Evolutionary conservation across 2,888 invertebrate genomes (phyloP), one percentile per base, ranked within the genome.

Genomic region (Congeria kusceri): DNA sequence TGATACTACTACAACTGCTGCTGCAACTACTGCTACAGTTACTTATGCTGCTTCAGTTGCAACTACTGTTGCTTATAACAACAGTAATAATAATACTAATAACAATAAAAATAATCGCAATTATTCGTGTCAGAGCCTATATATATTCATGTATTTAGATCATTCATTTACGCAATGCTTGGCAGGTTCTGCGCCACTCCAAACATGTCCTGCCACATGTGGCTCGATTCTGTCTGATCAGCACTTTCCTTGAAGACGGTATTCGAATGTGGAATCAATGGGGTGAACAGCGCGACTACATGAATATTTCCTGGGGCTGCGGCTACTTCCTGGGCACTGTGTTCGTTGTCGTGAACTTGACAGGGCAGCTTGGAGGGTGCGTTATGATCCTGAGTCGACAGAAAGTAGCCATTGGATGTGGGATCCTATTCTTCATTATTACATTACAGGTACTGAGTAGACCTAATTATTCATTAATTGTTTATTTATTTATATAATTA

Each of bases 191-290:
- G 90, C 95, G 98, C 88, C 96, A 97, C 94, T 96, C 97, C 88
- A 98, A 98, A 94, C 94, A 94, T 83, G 95, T 99, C 85, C 95
- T 99, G 88, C 99, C 99, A 29, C 98, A 98, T 86, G 95, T 98
- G 88, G 99, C 99, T 18, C 96, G 99, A 84, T 95, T 99, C 80
- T 99, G 99, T 94, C 96, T 99, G 78, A 98, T 99, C 92, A 98
- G 98, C 89, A 99, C 99, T 89, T 99, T 99, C 95, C 95, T 99
- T 82, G 99, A 99, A 94, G 99, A 99, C 95, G 99, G 99, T 1
- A 95, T 99, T 77, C 96, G 99, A 80, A 99, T 99, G 99, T 99
- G 98, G 96, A 97, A 98, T 92, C 99, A 99, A 94, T 99, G 99
- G 99, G 96, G 96, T 69, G 98, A 99, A 92, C 99, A 99, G 94